Percentiles rank a stretch among this genome's conserved stretches.
Evolutionary conservation across 2,888 invertebrate species (phyloP).

Genomic region (Iphiclides podalirius): DNA sequence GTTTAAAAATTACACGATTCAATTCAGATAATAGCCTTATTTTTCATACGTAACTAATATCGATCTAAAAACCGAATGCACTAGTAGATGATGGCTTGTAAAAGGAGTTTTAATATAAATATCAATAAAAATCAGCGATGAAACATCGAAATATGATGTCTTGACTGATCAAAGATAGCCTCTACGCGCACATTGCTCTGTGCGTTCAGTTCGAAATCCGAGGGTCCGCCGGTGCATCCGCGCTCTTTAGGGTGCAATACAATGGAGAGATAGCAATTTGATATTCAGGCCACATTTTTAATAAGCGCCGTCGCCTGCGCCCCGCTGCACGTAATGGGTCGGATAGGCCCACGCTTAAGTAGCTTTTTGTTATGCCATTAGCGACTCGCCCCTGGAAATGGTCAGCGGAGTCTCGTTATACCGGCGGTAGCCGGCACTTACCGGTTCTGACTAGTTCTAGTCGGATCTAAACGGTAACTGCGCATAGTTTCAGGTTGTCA

Average conservation of each 20-base stretch:
- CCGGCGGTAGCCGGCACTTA: conserved; percentile 6
- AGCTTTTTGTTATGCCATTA: conserved; percentile 66
- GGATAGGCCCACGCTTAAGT: conserved; percentile 65
- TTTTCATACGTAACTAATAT: too few relatives aligned
- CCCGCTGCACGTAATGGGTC: conserved; percentile 47
- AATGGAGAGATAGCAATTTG: conserved; percentile 78
- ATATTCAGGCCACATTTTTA: conserved; percentile 81
- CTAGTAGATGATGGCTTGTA: too few relatives aligned
- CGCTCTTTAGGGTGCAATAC: conserved; percentile 55
- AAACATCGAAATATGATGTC: too few relatives aligned
- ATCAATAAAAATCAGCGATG: too few relatives aligned
- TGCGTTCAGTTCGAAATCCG: conserved; percentile 40
- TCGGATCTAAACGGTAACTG: too few relatives aligned
- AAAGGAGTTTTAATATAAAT: too few relatives aligned
- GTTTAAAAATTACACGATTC: neutral
- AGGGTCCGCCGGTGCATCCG: conserved; percentile 41
- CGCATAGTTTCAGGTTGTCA: too few relatives aligned
- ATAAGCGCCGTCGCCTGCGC: conserved; percentile 65
- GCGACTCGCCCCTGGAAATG: conserved; percentile 42
- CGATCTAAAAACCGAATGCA: too few relatives aligned
- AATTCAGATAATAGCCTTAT: too few relatives aligned
- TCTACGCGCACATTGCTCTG: conserved; percentile 41
- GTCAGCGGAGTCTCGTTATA: conserved; percentile 39
- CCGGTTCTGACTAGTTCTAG: neutral
- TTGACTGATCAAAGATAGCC: too few relatives aligned